A percentile compares a stretch with the other conserved stretches of the same genome.
phyloP scores from a whole-genome alignment of 2,797 vertebrate species.

The Peromyscus attwateri region DNA sequence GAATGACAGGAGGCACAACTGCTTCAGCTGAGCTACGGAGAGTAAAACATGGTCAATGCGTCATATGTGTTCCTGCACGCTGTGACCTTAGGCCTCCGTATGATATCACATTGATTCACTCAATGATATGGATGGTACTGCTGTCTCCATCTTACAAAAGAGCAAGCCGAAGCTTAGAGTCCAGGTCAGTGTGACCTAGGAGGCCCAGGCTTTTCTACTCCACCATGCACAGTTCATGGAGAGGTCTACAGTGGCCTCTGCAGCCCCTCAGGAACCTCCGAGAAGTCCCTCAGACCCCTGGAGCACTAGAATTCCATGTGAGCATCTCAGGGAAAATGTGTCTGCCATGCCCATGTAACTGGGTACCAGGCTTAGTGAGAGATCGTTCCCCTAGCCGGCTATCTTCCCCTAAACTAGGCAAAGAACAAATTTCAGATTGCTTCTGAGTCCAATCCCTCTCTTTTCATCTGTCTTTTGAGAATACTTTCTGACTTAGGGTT shows the following conservation, averaged over 20 bases:
- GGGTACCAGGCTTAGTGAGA: not conserved
- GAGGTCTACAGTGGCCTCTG: not conserved
- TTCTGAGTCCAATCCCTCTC: not conserved
- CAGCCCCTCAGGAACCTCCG: not conserved
- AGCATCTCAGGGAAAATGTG: not conserved
- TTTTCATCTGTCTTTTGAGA: not conserved
- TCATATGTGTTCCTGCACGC: not conserved
- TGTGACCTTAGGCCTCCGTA: not conserved
- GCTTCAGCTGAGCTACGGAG: not conserved
- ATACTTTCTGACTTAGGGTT: not conserved
- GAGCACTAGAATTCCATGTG: not conserved
- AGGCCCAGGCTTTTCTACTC: not conserved
- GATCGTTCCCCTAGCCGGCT: not conserved
- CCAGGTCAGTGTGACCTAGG: not conserved
- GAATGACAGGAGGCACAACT: not conserved
- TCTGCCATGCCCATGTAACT: not conserved
- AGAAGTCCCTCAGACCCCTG: not conserved
- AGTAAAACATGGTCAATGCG: not conserved
- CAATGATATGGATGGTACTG: not conserved
- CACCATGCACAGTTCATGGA: fast-evolving
- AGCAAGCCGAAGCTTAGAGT: not conserved
- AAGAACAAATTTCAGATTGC: not conserved
- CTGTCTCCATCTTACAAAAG: not conserved
- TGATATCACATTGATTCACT: not conserved
- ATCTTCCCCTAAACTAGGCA: not conserved